phyloP scores from a whole-genome alignment of 1,140 invertebrate genomes.

The Wiebesia pumilae region DNA sequence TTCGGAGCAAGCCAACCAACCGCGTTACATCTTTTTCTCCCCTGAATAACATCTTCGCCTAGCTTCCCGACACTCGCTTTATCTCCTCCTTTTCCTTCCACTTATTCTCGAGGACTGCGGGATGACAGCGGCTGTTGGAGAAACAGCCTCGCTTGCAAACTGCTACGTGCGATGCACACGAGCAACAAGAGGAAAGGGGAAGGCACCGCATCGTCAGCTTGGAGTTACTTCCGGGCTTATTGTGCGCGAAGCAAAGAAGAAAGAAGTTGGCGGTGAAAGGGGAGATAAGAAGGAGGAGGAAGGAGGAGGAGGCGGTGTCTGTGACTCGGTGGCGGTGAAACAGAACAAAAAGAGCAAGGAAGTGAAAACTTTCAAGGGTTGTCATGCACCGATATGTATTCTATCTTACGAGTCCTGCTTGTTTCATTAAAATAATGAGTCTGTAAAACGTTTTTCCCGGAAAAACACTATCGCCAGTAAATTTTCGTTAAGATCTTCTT shows the following conservation, averaged over 20 bases:
- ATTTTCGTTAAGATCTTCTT: background rate
- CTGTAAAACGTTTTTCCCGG: conserved; percentile 8
- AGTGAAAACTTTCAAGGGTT: conserved; percentile 10
- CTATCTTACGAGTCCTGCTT: background rate
- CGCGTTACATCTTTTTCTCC: background rate
- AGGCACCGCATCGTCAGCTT: conserved; percentile 34
- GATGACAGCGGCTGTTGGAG: conserved; percentile 46
- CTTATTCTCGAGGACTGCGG: conserved; percentile 47
- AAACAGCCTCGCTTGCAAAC: conserved; percentile 40
- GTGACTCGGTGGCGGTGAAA: background rate
- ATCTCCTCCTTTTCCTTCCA: background rate
- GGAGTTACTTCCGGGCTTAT: conserved; percentile 39
- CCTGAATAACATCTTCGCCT: background rate
- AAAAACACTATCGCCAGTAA: background rate
- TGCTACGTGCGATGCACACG: background rate
- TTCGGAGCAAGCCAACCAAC: background rate
- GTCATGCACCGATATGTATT: conserved; percentile 27
- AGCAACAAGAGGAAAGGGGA: background rate
- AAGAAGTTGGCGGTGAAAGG: conserved; percentile 21
- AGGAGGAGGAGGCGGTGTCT: conserved; percentile 20
- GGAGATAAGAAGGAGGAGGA: conserved; percentile 27
- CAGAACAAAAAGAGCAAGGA: background rate
- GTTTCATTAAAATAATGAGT: conserved; percentile 29
- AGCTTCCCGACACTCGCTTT: conserved; percentile 12
- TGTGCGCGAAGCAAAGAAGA: conserved; percentile 50